Evolutionary conservation across 2,888 invertebrate genomes (phyloP).

Genomic region (Eristalis arbustorum): DNA sequence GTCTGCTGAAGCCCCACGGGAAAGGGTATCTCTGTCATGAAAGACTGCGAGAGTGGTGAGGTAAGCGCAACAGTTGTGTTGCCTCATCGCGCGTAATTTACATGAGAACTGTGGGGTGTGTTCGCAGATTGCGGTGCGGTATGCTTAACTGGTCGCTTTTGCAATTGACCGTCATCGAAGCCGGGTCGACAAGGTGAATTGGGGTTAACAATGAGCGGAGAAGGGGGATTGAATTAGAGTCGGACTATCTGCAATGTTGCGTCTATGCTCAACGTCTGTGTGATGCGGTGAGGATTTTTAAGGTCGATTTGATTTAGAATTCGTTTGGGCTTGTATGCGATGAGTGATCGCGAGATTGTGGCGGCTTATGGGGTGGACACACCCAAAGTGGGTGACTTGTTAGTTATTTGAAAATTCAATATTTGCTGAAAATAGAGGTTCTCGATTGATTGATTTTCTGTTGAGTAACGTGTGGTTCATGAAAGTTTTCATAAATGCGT

Average conservation of each 20-base stretch:
- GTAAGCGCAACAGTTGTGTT: conserved; percentile 26
- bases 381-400: background rate
- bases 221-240: background rate
- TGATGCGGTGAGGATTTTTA: background rate
- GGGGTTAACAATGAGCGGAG: conserved; percentile 37
- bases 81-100: conserved; percentile 45
- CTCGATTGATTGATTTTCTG: background rate
- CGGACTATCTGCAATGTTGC: conserved; percentile 1
- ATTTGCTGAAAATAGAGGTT: too few relatives aligned
- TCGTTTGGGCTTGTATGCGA: background rate
- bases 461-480: background rate
- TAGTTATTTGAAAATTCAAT: background rate
- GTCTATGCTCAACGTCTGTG: background rate
- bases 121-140: conserved; percentile 7
- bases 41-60: conserved; percentile 19
- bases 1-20: conserved; percentile 6
- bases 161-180: conserved; percentile 37
- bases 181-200: conserved; percentile 52
- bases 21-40: background rate
- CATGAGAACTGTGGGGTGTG: conserved; percentile 11
- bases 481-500: background rate
- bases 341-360: background rate
- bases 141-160: conserved; percentile 17
- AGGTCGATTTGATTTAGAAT: conserved; percentile 32
- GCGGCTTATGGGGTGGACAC: background rate